Percentiles rank a stretch among this genome's conserved stretches.
These are phyloP conservation scores for Tinamus guttatus DNA, from an alignment of 2,113 vertebrate genomes.

Conservation along the genomic window DNA sequence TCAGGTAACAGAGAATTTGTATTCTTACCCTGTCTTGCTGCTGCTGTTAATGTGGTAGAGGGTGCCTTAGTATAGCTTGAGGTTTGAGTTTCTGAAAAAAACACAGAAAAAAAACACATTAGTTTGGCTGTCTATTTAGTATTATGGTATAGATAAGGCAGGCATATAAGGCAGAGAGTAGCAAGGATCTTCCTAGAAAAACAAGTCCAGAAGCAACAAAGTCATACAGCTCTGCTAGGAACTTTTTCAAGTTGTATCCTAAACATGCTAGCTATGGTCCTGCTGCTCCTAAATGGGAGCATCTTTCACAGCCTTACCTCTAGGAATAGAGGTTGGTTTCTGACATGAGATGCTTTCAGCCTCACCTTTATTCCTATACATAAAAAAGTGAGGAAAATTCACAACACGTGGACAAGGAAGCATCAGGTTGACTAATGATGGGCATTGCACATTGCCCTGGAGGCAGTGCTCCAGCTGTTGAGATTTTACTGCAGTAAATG, in stretches of 20 bases:
- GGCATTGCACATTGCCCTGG: background rate
- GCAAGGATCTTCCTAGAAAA: background rate
- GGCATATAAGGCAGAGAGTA: background rate
- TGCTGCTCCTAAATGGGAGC: background rate
- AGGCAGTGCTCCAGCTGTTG: background rate
- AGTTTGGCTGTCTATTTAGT: background rate
- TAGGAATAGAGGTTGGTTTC: background rate
- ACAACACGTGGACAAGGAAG: background rate
- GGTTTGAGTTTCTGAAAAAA: background rate
- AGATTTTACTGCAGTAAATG: background rate
- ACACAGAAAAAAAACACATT: background rate
- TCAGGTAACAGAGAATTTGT: background rate
- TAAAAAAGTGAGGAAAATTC: background rate
- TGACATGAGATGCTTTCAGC: background rate
- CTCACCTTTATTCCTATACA: background rate
- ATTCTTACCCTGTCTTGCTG: slow-evolving; percentile 38
- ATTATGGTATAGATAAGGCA: background rate
- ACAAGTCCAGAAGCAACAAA: background rate
- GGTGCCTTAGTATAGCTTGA: rapidly evolving
- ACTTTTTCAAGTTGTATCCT: background rate
- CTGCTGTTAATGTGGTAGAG: rapidly evolving
- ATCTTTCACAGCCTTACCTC: background rate
- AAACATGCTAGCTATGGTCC: background rate
- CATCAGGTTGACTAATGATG: background rate
- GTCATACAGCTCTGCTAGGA: background rate